phyloP scores from a whole-genome alignment of 2,888 invertebrate species.

The Hecatera dysodea region DNA sequence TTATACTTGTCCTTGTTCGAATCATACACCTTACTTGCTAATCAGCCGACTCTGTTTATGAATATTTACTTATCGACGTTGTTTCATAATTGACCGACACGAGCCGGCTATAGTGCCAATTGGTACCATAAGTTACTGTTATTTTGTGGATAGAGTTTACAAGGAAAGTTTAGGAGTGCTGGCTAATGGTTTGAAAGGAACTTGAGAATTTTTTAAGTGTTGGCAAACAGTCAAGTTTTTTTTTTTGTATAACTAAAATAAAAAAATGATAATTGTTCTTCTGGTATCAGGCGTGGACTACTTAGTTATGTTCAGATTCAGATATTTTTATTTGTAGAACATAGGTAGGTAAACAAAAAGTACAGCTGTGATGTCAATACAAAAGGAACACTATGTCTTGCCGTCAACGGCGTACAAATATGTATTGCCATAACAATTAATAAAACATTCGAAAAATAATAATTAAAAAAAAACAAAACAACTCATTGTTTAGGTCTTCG shows the following conservation, averaged over 20 bases:
- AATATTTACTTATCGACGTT: constrained; percentile 16
- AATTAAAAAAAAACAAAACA: no score
- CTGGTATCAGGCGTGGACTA: not conserved
- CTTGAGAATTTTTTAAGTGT: not conserved
- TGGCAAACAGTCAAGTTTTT: not conserved
- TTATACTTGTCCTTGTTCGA: constrained; percentile 8
- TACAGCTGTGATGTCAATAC: no score
- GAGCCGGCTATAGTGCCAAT: constrained; percentile 2
- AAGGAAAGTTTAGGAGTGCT: not conserved
- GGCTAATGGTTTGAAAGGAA: constrained; percentile 3
- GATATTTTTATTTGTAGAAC: no score
- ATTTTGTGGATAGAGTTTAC: not conserved
- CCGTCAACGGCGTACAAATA: no score
- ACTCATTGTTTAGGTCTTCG: not conserved
- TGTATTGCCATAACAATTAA: no score
- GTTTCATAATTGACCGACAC: constrained; percentile 7
- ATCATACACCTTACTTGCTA: constrained; percentile 13
- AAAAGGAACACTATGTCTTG: no score
- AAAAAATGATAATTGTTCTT: not conserved
- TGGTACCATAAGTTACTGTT: not conserved
- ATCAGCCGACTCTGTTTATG: constrained; percentile 33
- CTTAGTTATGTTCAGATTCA: no score
- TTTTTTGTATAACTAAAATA: not conserved
- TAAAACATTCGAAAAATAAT: no score
- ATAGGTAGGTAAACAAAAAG: no score